phyloP scores from a whole-genome alignment of 92 coral and sea anemone species.

The Zoanthus sansibaricus region DNA sequence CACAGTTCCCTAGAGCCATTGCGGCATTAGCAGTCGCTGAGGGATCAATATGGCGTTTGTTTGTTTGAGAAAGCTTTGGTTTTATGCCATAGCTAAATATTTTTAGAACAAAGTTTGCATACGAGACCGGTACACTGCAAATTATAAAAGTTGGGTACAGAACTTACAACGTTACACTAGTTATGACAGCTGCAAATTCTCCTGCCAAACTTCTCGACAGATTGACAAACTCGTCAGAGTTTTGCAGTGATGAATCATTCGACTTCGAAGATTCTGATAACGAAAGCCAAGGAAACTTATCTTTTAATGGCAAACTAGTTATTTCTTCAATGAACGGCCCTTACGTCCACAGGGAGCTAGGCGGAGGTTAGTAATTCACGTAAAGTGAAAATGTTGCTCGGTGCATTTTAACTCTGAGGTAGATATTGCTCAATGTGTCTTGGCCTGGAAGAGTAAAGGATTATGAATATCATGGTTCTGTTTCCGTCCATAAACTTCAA shows the following conservation, averaged over 20 bases:
- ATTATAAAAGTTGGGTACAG: not conserved
- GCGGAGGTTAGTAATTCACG: slow-evolving; percentile 16
- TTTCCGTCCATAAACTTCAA: not conserved
- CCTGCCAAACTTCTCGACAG: slow-evolving; percentile 37
- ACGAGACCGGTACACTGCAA: not conserved
- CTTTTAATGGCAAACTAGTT: slow-evolving; percentile 82
- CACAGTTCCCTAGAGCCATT: slow-evolving; percentile 17
- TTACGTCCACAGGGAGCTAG: slow-evolving; percentile 44
- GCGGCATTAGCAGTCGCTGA: not conserved
- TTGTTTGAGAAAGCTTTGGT: not conserved
- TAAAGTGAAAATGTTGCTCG: not conserved
- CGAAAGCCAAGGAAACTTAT: slow-evolving; percentile 47
- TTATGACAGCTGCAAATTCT: slow-evolving; percentile 29
- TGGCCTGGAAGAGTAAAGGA: not conserved
- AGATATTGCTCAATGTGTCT: not conserved
- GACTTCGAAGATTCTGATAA: slow-evolving; percentile 34
- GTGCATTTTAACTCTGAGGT: not conserved
- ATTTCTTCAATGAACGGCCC: slow-evolving; percentile 54
- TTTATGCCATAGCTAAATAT: not conserved
- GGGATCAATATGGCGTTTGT: slow-evolving; percentile 22
- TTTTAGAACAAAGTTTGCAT: not conserved
- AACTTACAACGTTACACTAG: not conserved
- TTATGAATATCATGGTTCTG: not conserved
- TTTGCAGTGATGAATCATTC: slow-evolving; percentile 17
- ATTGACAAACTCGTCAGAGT: slow-evolving; percentile 17